Evolutionary conservation across 2,113 vertebrate genomes (phyloP).

Genomic region (Acrocephalus kingi): DNA sequence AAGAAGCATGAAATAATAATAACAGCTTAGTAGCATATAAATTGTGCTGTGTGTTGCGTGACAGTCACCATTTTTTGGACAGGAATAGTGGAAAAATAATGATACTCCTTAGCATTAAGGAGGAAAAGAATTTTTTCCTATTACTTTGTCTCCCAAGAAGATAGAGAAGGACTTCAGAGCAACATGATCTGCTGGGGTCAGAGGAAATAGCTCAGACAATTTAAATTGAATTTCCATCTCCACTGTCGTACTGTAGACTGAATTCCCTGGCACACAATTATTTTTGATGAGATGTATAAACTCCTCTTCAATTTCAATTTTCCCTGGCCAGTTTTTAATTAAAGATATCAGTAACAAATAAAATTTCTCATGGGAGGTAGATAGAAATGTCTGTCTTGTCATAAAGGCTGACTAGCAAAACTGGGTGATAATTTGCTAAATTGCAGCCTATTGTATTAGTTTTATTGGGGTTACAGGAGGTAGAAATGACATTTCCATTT

Average conservation of each 20-base stretch:
- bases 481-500: background rate
- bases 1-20: background rate
- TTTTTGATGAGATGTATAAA: background rate
- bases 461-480: background rate
- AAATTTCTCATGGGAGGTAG: background rate
- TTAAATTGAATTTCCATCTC: background rate
- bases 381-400: background rate
- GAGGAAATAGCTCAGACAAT: background rate
- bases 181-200: background rate
- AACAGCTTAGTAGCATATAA: background rate
- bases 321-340: background rate
- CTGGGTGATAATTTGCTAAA: background rate
- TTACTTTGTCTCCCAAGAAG: background rate
- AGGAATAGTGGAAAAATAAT: background rate
- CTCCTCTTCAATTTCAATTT: background rate
- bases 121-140: background rate
- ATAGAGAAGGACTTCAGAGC: background rate
- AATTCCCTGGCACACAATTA: background rate
- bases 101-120: background rate
- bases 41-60: background rate
- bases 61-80: background rate
- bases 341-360: background rate
- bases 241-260: background rate
- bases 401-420: background rate
- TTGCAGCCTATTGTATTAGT: background rate